Evolutionary conservation across 92 coral and sea anemone genomes (phyloP).

Genomic region (Parazoanthus swiftii): DNA sequence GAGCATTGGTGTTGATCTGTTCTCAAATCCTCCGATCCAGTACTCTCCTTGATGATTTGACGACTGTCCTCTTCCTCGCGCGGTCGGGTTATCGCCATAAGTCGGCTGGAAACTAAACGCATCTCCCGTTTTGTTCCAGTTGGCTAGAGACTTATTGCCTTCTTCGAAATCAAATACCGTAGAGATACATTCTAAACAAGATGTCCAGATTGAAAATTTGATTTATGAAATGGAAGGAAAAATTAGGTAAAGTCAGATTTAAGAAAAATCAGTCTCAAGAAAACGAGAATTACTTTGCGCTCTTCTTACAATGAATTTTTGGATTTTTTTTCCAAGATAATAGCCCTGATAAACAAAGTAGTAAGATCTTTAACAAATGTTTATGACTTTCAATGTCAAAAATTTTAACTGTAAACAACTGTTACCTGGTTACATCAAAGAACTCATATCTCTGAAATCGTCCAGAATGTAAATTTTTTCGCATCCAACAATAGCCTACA

Average conservation of each 20-base stretch:
- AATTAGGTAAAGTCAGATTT: too few species aligned
- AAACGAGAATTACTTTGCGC: background rate
- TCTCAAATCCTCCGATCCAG: conserved; percentile 11
- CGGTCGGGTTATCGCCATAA: background rate
- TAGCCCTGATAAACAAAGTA: too few species aligned
- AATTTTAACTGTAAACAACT: too few species aligned
- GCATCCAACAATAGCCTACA: too few species aligned
- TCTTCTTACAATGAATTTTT: too few species aligned
- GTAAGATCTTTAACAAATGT: too few species aligned
- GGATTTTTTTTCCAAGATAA: too few species aligned
- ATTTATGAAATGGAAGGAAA: background rate
- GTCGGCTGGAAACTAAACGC: background rate
- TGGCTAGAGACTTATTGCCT: background rate
- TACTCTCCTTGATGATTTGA: background rate
- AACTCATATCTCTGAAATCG: too few species aligned
- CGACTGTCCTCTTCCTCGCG: background rate
- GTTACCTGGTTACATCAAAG: too few species aligned
- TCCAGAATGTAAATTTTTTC: too few species aligned
- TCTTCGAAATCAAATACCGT: background rate
- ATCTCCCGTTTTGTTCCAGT: background rate
- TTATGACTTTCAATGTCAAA: too few species aligned
- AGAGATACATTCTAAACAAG: background rate
- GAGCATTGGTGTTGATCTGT: background rate
- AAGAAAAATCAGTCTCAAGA: too few species aligned
- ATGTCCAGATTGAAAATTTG: background rate